These are phyloP conservation scores for Antrozous pallidus DNA, from an alignment of 2,797 vertebrate species.

Conservation along the genomic window DNA sequence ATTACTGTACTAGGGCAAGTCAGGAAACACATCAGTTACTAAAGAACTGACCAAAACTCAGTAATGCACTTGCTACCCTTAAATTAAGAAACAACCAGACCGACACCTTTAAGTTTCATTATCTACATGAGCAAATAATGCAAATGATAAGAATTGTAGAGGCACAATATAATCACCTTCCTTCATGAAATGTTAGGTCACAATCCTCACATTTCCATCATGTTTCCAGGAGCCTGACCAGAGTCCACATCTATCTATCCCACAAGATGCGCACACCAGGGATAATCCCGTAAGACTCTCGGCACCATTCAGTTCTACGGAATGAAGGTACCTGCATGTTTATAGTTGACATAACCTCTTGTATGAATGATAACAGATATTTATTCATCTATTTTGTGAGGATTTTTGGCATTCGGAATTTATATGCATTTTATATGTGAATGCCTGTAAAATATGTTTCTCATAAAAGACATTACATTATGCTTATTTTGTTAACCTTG, in stretches of 20 bases:
- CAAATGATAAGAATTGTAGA: background rate
- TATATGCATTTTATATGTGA: background rate
- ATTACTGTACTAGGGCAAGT: background rate
- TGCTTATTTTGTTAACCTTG: background rate
- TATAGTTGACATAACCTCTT: background rate
- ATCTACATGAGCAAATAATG: background rate
- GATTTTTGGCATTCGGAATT: background rate
- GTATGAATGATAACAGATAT: background rate
- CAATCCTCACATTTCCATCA: background rate
- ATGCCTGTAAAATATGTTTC: background rate
- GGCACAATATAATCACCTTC: background rate
- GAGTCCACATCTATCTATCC: background rate
- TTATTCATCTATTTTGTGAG: background rate
- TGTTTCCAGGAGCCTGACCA: background rate
- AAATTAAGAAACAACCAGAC: background rate
- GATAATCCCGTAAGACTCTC: background rate
- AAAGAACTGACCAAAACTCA: background rate
- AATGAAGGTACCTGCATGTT: background rate
- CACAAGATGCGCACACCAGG: background rate
- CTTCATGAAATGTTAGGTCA: background rate
- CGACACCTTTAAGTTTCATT: background rate
- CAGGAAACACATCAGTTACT: slow-evolving; percentile 6
- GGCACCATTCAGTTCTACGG: background rate
- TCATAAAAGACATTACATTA: background rate
- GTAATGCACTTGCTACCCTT: background rate